Evolutionary conservation across 2,888 invertebrate genomes (phyloP), one percentile per base, ranked within the genome.

Genomic region (Tholera decimalis): DNA sequence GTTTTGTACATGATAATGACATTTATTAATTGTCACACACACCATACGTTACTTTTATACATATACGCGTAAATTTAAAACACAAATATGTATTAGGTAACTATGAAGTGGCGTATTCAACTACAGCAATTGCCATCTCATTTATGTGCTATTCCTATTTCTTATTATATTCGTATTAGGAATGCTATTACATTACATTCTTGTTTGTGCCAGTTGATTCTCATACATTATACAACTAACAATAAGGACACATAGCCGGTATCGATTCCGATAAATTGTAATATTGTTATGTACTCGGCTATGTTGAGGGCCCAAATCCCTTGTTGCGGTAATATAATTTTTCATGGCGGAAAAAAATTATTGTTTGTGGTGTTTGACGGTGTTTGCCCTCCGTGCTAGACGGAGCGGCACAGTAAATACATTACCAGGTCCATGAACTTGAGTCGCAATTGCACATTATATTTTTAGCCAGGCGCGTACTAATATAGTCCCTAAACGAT

Each of bases 371-470:
- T 63, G 68, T 82, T 67, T 73, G 74, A 80, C 77, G 80, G 77
- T 73, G 76, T 77, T 75, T 80, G 85, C 77, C 77, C 82, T 79
- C 72, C 67, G 80, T 83, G 83, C 80, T 88, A 90, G 89, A 90
- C 89, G 73, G 82, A 84, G 84, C 84, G 87, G 84, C 87, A 85
- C 86, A 81, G 46, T 74, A 74, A 78, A 74, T 71, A 78, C 77
- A 83, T 78, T 90, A 89, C 80, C 83, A 90, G 91, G 91, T 93
- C 89, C 88, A 81, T 92, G 93, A 93, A 93, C 92, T 93, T 93
- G 90, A 83, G 82, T 83, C 84, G 84, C 82, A 67, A 80, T 67
- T 62, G 87, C 77, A 73, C 62, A 70, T 84, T 76, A 79, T 89
- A 91, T 89, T 87, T 88, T 88, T 88, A 91, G 85, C 85, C 68